Base-by-base conservation (phyloP, 1,140 invertebrate genomes). In the Rhagoletis pomonella region DNA sequence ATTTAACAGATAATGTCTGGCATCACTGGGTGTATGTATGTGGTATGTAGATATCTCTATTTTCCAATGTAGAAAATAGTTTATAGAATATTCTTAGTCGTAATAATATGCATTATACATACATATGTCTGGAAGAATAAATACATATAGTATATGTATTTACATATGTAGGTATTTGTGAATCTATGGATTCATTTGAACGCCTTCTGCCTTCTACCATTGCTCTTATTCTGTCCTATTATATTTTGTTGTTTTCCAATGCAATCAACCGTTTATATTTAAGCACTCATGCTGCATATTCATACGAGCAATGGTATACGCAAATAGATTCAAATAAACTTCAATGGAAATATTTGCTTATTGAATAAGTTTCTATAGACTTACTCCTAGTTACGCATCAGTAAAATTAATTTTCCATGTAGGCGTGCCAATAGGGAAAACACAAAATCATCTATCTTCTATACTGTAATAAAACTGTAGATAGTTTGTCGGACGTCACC, bases 321-420 rank as follows among this genome's bases (percentile, higher is more conserved):
- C 47, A 55, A 81, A 81, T 81, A 81, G 44, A 19, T 55, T 81
- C 47, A 19, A 81, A 81, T 55, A 81, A 55, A 81, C 9, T 55
- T 81, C 73, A 81, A 55, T 81, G 47, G 73, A n/a, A 50, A 19
- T 81, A 81, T 81, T 81, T 55, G 73, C 73, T 19, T n/a, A 42
- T 44, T 44, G 39, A 73, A 73, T 73, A 73, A 73, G 39, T 73
- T 73, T 73, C 42, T 44, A 47, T 14, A 10, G 67, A 17, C 42
- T 47, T 39, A 64, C 64, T 42, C 2, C 19, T 29, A 1, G 29
- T 67, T 47, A 73, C 67, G 67, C 67, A 47, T 47, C 67, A 44
- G 67, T 73, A 9, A 73, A 73, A 47, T 73, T 10, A 73, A 73
- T 73, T 73, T 44, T 44, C 29, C 29, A 29, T 29, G 29, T 29